These are phyloP conservation scores for Lymantria dispar DNA, from an alignment of 2,888 invertebrate species.

Conservation along the genomic window DNA sequence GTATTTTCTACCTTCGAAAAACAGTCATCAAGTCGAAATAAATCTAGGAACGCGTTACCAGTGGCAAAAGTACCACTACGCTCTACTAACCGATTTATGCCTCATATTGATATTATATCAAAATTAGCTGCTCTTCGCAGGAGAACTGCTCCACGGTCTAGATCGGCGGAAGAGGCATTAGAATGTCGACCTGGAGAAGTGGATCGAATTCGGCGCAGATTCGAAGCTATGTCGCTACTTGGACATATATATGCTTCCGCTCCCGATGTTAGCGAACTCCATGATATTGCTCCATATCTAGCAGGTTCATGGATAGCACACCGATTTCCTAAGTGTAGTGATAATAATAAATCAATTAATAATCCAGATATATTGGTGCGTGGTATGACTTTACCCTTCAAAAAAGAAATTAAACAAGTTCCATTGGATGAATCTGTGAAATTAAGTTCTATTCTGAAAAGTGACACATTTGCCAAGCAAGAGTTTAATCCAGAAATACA, in stretches of 20 bases:
- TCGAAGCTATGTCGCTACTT: constrained; percentile 86
- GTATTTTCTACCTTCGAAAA: constrained; percentile 76
- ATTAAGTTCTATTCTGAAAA: constrained; percentile 73
- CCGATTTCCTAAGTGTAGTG: constrained; percentile 86
- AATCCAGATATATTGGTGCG: constrained; percentile 53
- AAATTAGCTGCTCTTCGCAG: constrained; percentile 87
- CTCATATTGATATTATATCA: constrained; percentile 94
- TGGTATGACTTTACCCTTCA: constrained; percentile 60
- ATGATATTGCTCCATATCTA: constrained; percentile 90
- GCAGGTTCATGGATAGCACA: constrained; percentile 92
- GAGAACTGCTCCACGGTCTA: constrained; percentile 70
- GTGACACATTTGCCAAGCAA: constrained; percentile 83
- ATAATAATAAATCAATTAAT: constrained; percentile 85
- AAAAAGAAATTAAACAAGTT: constrained; percentile 66
- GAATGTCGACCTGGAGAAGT: constrained; percentile 86
- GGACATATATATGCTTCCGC: constrained; percentile 92
- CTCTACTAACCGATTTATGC: constrained; percentile 89
- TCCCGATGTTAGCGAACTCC: constrained; percentile 89
- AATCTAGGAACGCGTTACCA: constrained; percentile 79
- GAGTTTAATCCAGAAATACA: constrained; percentile 89
- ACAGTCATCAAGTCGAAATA: constrained; percentile 47
- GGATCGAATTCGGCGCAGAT: constrained; percentile 86
- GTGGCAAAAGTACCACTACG: constrained; percentile 84
- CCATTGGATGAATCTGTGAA: constrained; percentile 67
- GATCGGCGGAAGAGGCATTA: constrained; percentile 72